These are phyloP conservation scores for Ciconia maguari DNA, from an alignment of 2,113 vertebrate genomes.

Conservation along the genomic window DNA sequence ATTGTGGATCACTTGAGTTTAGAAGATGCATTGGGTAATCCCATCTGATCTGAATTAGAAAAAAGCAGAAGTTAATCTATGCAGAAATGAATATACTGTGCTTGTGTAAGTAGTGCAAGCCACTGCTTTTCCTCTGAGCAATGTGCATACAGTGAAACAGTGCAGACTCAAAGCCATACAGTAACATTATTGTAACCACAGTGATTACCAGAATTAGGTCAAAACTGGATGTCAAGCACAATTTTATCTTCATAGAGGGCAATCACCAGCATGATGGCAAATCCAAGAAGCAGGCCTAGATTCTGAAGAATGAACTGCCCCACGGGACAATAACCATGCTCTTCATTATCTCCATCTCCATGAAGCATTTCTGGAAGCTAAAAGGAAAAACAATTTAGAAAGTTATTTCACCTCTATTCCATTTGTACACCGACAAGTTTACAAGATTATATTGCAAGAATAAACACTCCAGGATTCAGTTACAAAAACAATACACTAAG, in stretches of 20 bases:
- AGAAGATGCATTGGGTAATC: not conserved
- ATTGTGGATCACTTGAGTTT: not conserved
- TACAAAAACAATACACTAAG: not conserved
- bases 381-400: not conserved
- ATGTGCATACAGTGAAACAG: slow-evolving; percentile 59
- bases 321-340: slow-evolving; percentile 89
- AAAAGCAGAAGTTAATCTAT: slow-evolving; percentile 3
- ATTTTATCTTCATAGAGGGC: slow-evolving; percentile 97
- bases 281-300: slow-evolving; percentile 89
- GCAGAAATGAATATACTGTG: slow-evolving; percentile 18
- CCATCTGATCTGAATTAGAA: not conserved
- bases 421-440: not conserved
- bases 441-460: not conserved
- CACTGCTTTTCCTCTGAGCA: slow-evolving; percentile 58
- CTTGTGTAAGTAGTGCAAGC: slow-evolving; percentile 61
- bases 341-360: slow-evolving; percentile 92
- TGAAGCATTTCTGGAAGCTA: slow-evolving; percentile 98
- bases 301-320: slow-evolving; percentile 96
- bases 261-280: slow-evolving; percentile 95
- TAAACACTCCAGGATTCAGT: not conserved
- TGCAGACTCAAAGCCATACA: slow-evolving; percentile 61
- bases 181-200: slow-evolving; percentile 33
- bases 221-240: slow-evolving; percentile 90
- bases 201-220: slow-evolving; percentile 64
- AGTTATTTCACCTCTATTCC: not conserved